These are phyloP conservation scores for Agrilus biguttatus DNA, from an alignment of 2,888 invertebrate species.

Conservation along the genomic window DNA sequence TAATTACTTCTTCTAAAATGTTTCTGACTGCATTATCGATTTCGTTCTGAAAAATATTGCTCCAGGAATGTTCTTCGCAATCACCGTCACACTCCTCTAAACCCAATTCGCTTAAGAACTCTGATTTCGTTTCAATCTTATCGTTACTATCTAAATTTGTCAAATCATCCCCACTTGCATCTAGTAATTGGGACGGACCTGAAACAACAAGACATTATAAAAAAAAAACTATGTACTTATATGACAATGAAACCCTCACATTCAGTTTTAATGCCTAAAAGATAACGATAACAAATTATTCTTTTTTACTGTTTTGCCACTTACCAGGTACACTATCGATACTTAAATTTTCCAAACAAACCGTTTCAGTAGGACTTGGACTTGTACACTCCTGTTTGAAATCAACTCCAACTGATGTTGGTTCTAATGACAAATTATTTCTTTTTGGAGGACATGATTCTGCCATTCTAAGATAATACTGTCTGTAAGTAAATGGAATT, in stretches of 20 bases:
- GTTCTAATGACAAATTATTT: conserved; percentile 17
- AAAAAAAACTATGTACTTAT: neutral
- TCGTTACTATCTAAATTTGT: neutral
- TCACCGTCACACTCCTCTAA: conserved; percentile 24
- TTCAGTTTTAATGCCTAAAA: too few species aligned
- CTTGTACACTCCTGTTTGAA: conserved; percentile 29
- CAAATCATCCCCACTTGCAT: conserved; percentile 8
- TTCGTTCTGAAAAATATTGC: too few species aligned
- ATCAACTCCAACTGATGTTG: conserved; percentile 18
- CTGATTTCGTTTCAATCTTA: conserved; percentile 14
- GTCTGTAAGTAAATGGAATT: conserved; percentile 6
- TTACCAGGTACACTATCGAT: conserved; percentile 23
- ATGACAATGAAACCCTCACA: too few species aligned
- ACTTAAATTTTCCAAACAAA: conserved; percentile 25
- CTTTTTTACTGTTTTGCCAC: neutral
- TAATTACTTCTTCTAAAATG: too few species aligned
- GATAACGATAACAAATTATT: too few species aligned
- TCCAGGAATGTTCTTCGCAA: conserved; percentile 10
- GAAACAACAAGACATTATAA: neutral
- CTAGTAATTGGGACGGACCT: conserved; percentile 23
- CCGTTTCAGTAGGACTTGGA: conserved; percentile 30
- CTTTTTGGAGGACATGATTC: conserved; percentile 28
- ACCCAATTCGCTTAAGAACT: conserved; percentile 25
- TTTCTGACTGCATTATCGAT: too few species aligned
- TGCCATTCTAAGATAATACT: conserved; percentile 29